Evolutionary conservation across 2,797 vertebrate genomes (phyloP), one percentile per base, ranked within the genome.

Genomic region (Tauraco hartlaubi): DNA sequence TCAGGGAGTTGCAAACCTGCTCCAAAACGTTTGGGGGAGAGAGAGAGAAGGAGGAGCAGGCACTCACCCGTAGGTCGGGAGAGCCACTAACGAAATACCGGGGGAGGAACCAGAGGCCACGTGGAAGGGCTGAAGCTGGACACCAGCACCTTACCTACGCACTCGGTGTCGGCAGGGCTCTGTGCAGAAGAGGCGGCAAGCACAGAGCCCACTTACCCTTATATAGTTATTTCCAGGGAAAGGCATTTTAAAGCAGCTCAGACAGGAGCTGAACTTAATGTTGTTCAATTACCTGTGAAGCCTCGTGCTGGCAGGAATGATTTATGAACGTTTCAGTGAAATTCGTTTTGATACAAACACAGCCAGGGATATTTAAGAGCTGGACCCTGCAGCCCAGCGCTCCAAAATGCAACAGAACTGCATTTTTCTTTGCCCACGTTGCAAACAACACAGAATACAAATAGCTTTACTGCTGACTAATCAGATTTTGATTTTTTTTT

Each of bases 141-240:
- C 26, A 16, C 2, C 37, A 11, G 33, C 6, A 37, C 33, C 41
- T n/a, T 1, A 0, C 19, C 35, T 6, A 2, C 0, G 1, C 0
- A 22, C 1, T 73, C 15, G 4, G 0, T 3, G 29, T 3, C 4
- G 0, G 37, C 59, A 48, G 20, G 10, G 73, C 54, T 37, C 58
- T 3, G 41, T 6, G 4, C 28, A 17, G 52, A 19, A 37, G 9
- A 4, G 39, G 9, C 3, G 28, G 19, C 23, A 37, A 49, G 48
- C 1, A n/a, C 92, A 64, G 33, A 59, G 52, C 44, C 23, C 1
- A 1, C 79, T 68, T 25, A 55, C 56, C 68, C n/a, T 67, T 15
- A 15, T 5, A 15, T 4, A 19, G 35, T 6, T 28, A 67, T 29
- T 52, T 63, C 73, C 66, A 23, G 0, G 2, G 39, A 62, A 25